Conservation (phyloP, 2,888 invertebrate genomes). For the Andrena camellia region DNA sequence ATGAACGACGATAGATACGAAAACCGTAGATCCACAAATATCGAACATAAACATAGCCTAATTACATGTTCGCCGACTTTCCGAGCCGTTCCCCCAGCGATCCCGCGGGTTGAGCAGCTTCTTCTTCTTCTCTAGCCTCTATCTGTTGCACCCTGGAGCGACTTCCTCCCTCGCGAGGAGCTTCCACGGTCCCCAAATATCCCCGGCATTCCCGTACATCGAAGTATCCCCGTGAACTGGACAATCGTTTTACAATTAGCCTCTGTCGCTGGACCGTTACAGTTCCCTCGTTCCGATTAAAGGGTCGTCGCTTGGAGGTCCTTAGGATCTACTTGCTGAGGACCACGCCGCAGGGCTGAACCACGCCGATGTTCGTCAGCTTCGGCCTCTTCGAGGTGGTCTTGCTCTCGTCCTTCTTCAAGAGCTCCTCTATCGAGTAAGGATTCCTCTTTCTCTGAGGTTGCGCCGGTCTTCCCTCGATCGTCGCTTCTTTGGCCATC, state of each 20-base stretch:
- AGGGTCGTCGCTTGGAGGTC: neutral
- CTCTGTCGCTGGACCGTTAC: constrained; percentile 46
- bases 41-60: constrained; percentile 12
- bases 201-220: neutral
- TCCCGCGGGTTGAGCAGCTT: neutral
- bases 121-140: constrained; percentile 3
- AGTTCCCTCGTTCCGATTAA: neutral
- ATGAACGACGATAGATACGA: neutral
- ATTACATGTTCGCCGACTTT: neutral
- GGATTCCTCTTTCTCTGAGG: constrained; percentile 90
- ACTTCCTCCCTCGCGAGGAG: neutral
- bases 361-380: constrained; percentile 85
- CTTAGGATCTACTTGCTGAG: constrained; percentile 85
- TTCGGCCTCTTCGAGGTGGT: constrained; percentile 81
- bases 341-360: constrained; percentile 88
- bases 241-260: constrained; percentile 36
- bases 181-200: constrained; percentile 20
- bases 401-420: constrained; percentile 92
- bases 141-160: neutral
- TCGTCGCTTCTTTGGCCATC: constrained; percentile 59
- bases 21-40: neutral
- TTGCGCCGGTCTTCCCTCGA: constrained; percentile 63
- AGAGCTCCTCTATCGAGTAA: constrained; percentile 94
- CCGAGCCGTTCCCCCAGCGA: neutral
- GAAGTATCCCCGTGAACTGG: constrained; percentile 24